Base-by-base conservation (phyloP, 2,797 vertebrate genomes). In the Oophaga sylvatica region DNA sequence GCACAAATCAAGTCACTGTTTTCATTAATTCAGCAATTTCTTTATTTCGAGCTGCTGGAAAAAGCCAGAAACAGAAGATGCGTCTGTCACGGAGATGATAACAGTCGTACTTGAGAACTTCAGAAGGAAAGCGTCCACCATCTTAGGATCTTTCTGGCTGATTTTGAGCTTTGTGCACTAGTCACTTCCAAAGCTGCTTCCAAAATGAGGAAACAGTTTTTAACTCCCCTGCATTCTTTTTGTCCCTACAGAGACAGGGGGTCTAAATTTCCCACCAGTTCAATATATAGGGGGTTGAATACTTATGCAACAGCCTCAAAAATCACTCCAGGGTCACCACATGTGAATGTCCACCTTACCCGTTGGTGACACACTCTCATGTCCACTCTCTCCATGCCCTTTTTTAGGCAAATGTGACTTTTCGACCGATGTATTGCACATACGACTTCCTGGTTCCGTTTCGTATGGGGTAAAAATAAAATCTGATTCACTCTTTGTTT, bases 11-110 rank as follows among this genome's bases (percentile, higher is more conserved):
- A 71, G 16, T 57, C 65, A 13, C 16, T 13, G 65, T 31, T 83
- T 83, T 83, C 16, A 83, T 57, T 83, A 57, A 83, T 83, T 83
- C 65, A 71, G 81, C 81, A 83, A 70, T 70, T 83, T 22, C 65
- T 83, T 31, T 35, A 56, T 82, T 82, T 56, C 31, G 31, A 17
- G 19, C 35, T 26, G 20, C 11, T 56, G 65, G 45, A 83, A 71
- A 45, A 15, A 77, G 48, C 59, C 26, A 26, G 59, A 80, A 80
- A 80, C 78, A 20, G 26, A 60, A 60, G 78, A 60, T 4, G 4
- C 19, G 78, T 60, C 78, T 80, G 78, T 80, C 29, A 80, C 9
- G 3, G 57, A 35, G 78, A 80, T 56, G n/a, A 56, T 12, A 22
- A 26, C 57, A 60, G 26, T 31, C 31, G 53, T 79, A 60, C 26